phyloP scores from a whole-genome alignment of 2,113 vertebrate genomes.

The Zosterops pallidus region DNA sequence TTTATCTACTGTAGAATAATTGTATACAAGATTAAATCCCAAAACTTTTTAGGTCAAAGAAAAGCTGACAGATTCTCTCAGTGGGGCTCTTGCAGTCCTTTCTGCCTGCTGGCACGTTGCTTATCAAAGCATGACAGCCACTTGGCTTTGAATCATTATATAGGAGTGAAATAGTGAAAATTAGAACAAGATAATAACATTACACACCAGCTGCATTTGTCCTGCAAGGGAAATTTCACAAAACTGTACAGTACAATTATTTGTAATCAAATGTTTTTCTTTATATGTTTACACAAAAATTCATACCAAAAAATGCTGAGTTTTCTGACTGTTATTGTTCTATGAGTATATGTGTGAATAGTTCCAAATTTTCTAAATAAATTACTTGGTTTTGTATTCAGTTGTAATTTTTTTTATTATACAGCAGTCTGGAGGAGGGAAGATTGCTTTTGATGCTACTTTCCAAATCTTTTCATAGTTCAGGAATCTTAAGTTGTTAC shows the following conservation, averaged over 20 bases:
- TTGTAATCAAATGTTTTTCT: constrained; percentile 34
- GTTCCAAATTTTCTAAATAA: constrained; percentile 44
- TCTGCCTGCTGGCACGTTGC: constrained; percentile 28
- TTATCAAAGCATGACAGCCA: constrained; percentile 16
- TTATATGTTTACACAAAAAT: constrained; percentile 9
- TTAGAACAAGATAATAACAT: background rate
- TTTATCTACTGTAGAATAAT: background rate
- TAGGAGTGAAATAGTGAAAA: background rate
- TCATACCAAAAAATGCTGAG: background rate
- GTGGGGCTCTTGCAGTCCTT: background rate
- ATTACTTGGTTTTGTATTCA: background rate
- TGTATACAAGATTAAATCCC: background rate
- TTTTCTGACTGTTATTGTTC: constrained; percentile 11
- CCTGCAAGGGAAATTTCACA: background rate
- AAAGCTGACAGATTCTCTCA: constrained; percentile 26
- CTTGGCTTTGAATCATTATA: constrained; percentile 23
- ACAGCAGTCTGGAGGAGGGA: background rate
- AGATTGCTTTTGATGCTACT: background rate
- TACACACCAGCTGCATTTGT: constrained; percentile 33
- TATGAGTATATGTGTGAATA: background rate
- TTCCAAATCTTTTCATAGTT: background rate
- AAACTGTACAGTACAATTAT: background rate
- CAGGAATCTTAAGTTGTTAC: background rate
- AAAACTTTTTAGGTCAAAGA: constrained; percentile 33
- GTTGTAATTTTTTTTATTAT: background rate